Evolutionary conservation across 2,888 invertebrate genomes (phyloP).

Genomic region (Cataglyphis altisquamis): DNA sequence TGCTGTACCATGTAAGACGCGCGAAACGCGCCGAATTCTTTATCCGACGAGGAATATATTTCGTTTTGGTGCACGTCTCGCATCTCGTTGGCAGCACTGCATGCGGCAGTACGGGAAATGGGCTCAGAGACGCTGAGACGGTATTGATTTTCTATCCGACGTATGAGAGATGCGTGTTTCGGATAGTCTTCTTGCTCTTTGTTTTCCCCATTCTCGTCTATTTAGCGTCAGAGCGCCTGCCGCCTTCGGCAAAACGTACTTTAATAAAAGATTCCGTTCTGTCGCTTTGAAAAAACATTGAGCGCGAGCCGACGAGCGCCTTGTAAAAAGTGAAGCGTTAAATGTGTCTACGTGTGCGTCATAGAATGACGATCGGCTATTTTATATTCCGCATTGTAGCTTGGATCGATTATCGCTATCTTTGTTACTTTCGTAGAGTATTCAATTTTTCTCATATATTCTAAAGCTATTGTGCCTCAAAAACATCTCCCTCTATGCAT

Average conservation of each 20-base stretch:
- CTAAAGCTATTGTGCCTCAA: neutral
- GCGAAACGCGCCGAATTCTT: conserved; percentile 51
- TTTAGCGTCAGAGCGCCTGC: conserved; percentile 64
- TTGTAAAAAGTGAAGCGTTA: conserved; percentile 42
- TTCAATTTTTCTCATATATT: neutral
- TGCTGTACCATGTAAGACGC: conserved; percentile 3
- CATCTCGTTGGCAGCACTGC: conserved; percentile 77
- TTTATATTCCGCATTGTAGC: conserved; percentile 11
- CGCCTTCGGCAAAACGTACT: conserved; percentile 58
- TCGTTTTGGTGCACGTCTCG: conserved; percentile 74
- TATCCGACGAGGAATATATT: conserved; percentile 63
- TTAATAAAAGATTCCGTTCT: conserved; percentile 57
- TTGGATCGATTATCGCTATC: neutral
- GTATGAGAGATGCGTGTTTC: conserved; percentile 84
- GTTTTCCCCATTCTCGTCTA: conserved; percentile 72
- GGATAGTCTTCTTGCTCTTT: conserved; percentile 77
- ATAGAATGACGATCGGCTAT: conserved; percentile 25
- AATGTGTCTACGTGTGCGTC: conserved; percentile 25
- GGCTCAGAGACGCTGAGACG: conserved; percentile 77
- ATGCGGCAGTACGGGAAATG: conserved; percentile 81
- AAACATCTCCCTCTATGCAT: neutral
- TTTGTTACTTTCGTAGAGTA: neutral
- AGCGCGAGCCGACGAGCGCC: conserved; percentile 19
- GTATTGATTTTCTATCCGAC: conserved; percentile 85
- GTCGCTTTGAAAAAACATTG: conserved; percentile 45